These are phyloP conservation scores for Craseonycteris thonglongyai DNA, from an alignment of 2,113 vertebrate species.

Conservation along the genomic window DNA sequence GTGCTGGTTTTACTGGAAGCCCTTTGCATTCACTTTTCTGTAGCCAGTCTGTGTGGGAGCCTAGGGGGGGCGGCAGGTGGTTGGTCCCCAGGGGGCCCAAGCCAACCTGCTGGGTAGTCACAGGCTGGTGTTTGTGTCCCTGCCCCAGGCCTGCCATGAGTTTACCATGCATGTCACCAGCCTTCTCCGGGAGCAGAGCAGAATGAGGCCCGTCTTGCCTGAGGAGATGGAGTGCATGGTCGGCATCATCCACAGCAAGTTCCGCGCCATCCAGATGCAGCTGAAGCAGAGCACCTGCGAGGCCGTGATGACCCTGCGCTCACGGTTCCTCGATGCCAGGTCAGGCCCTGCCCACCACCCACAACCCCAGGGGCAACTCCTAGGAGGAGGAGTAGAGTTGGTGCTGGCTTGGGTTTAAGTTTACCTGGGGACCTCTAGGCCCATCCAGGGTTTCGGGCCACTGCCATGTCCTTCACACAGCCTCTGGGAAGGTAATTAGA, in stretches of 20 bases:
- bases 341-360: not conserved
- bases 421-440: not conserved
- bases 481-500: not conserved
- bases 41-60: not conserved
- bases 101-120: not conserved
- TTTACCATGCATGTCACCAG: slow-evolving; percentile 93
- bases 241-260: slow-evolving; percentile 89
- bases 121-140: not conserved
- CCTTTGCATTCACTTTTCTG: not conserved
- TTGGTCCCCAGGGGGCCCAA: not conserved
- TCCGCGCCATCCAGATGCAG: slow-evolving; percentile 93
- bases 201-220: slow-evolving; percentile 87
- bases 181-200: slow-evolving; percentile 90
- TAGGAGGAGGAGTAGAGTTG: not conserved
- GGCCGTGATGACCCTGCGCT: slow-evolving; percentile 89
- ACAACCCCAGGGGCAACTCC: not conserved
- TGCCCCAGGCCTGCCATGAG: slow-evolving; percentile 88
- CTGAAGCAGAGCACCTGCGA: slow-evolving; percentile 93
- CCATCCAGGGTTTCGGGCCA: not conserved
- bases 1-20: not conserved
- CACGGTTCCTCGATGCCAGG: slow-evolving; percentile 86
- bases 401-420: not conserved
- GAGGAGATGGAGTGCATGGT: slow-evolving; percentile 90
- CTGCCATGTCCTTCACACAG: not conserved
- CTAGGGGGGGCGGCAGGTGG: not conserved